These are phyloP conservation scores for Oncopeltus fasciatus DNA, from an alignment of 1,140 invertebrate genomes.

Conservation along the genomic window DNA sequence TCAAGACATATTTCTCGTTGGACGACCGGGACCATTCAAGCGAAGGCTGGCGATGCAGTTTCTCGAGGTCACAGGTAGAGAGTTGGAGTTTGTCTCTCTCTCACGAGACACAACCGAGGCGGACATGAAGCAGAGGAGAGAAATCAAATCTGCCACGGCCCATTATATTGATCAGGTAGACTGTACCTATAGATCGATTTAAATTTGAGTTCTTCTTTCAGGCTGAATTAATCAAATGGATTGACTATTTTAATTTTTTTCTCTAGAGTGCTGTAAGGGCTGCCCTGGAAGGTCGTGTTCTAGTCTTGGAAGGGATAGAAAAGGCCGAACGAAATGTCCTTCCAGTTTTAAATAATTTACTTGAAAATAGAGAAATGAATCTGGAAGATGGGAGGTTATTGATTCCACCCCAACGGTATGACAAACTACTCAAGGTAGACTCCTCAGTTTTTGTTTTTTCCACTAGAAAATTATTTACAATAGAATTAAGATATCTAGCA, in stretches of 20 bases:
- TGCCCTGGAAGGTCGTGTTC: slow-evolving; percentile 70
- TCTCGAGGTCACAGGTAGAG: slow-evolving; percentile 71
- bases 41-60: slow-evolving; percentile 72
- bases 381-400: slow-evolving; percentile 91
- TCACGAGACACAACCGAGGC: slow-evolving; percentile 92
- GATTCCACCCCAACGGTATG: slow-evolving; percentile 74
- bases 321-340: slow-evolving; percentile 94
- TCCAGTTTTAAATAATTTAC: slow-evolving; percentile 90
- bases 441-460: too few relatives aligned
- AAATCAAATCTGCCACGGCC: slow-evolving; percentile 74
- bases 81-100: slow-evolving; percentile 85
- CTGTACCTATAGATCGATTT: too few relatives aligned
- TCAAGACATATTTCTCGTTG: slow-evolving; percentile 92
- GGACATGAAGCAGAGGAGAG: slow-evolving; percentile 88
- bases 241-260: too few relatives aligned
- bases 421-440: slow-evolving; percentile 69
- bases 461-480: too few relatives aligned
- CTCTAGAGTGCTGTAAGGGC: slow-evolving; percentile 77
- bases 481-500: too few relatives aligned
- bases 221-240: too few relatives aligned
- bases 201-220: too few relatives aligned
- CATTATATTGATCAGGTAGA: slow-evolving; percentile 91
- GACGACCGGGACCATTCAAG: slow-evolving; percentile 67
- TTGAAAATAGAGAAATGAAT: slow-evolving; percentile 98
- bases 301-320: slow-evolving; percentile 93